Evolutionary conservation across 2,888 invertebrate species (phyloP).

Genomic region (Napeogenes inachia): DNA sequence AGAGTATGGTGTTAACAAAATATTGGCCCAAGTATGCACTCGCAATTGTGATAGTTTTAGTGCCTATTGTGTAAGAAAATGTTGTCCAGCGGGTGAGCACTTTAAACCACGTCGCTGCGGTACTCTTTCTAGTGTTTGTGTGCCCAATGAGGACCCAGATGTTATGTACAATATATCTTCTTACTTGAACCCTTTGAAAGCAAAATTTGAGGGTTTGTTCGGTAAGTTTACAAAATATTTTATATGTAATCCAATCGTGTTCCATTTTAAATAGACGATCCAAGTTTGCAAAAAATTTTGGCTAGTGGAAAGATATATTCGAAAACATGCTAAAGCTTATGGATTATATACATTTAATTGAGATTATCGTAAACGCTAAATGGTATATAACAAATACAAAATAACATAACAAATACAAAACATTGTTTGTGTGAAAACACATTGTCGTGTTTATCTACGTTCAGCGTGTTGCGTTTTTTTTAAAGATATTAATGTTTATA

Average conservation of each 20-base stretch:
- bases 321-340: not conserved
- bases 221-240: conserved; percentile 41
- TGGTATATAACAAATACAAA: not conserved
- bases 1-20: conserved; percentile 36
- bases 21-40: conserved; percentile 61
- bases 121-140: conserved; percentile 52
- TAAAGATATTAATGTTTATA: conserved; percentile 1
- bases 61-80: conserved; percentile 70
- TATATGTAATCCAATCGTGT: not conserved
- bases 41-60: conserved; percentile 49
- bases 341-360: not conserved
- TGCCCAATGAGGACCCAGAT: conserved; percentile 45
- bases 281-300: not conserved
- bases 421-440: too few species aligned
- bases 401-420: too few species aligned
- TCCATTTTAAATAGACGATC: not conserved
- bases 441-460: not conserved
- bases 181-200: conserved; percentile 50
- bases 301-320: not conserved
- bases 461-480: not conserved
- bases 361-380: not conserved
- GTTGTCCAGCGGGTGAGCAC: conserved; percentile 75
- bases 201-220: conserved; percentile 37
- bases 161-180: conserved; percentile 50
- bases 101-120: conserved; percentile 53